Conservation (phyloP, 2,888 invertebrate genomes). For the Cryptus viduatorius region DNA sequence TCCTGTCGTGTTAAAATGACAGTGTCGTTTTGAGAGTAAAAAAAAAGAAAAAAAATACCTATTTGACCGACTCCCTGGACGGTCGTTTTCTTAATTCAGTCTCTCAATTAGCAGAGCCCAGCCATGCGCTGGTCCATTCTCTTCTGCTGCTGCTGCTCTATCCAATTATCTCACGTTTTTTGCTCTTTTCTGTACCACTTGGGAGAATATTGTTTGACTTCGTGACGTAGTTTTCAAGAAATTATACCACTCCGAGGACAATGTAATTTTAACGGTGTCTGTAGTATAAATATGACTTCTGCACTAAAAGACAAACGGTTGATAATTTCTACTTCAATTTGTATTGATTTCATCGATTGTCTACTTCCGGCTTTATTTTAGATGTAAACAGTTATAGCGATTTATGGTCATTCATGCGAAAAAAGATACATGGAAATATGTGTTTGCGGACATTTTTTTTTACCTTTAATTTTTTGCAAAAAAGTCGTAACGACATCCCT, state of each 20-base stretch:
- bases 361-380: background rate
- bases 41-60: background rate
- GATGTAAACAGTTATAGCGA: too few relatives aligned
- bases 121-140: slow-evolving; percentile 5
- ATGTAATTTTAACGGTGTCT: background rate
- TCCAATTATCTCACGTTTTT: slow-evolving; percentile 35
- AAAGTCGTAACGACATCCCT: background rate
- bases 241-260: background rate
- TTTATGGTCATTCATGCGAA: background rate
- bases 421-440: background rate
- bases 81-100: slow-evolving; percentile 44
- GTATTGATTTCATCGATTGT: background rate
- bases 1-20: background rate
- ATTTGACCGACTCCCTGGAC: slow-evolving; percentile 19
- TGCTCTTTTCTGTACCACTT: slow-evolving; percentile 8
- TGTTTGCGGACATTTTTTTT: background rate
- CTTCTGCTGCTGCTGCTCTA: slow-evolving; percentile 1
- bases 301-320: background rate
- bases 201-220: slow-evolving; percentile 21
- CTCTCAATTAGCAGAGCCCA: slow-evolving; percentile 39
- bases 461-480: background rate
- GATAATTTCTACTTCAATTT: background rate
- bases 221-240: background rate
- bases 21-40: background rate
- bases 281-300: background rate